phyloP scores from a whole-genome alignment of 2,888 invertebrate genomes.

The Abrostola tripartita region DNA sequence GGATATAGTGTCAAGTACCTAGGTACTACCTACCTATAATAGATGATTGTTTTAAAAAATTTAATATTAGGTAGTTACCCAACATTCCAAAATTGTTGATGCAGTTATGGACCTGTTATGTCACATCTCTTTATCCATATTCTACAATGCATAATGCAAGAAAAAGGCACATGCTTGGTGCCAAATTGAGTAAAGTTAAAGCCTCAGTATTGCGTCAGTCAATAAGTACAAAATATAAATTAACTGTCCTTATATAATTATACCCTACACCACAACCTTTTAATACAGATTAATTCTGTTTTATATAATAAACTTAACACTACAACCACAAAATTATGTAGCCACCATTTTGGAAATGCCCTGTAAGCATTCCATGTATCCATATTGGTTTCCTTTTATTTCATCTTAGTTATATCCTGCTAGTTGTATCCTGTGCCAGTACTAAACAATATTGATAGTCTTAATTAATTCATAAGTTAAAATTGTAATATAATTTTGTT shows the following conservation, averaged over 20 bases:
- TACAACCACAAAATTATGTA: slow-evolving; percentile 7
- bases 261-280: slow-evolving; percentile 24
- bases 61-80: slow-evolving; percentile 7
- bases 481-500: too few relatives aligned
- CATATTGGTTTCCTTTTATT: slow-evolving; percentile 23
- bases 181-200: not conserved
- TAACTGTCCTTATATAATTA: slow-evolving; percentile 30
- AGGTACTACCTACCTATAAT: slow-evolving; percentile 8
- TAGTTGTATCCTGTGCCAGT: not conserved
- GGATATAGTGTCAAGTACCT: slow-evolving; percentile 11
- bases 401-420: slow-evolving; percentile 19
- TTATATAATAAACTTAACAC: slow-evolving; percentile 8
- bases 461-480: too few relatives aligned
- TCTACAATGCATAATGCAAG: not conserved
- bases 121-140: not conserved
- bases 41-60: slow-evolving; percentile 24
- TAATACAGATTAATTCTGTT: slow-evolving; percentile 6
- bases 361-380: slow-evolving; percentile 10
- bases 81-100: too few relatives aligned
- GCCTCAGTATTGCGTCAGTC: slow-evolving; percentile 5
- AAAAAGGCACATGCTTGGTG: not conserved
- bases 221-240: not conserved
- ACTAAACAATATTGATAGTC: not conserved
- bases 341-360: slow-evolving; percentile 48
- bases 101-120: too few relatives aligned